Conservation (phyloP, 1,140 invertebrate species). For the Pissodes strobi region DNA sequence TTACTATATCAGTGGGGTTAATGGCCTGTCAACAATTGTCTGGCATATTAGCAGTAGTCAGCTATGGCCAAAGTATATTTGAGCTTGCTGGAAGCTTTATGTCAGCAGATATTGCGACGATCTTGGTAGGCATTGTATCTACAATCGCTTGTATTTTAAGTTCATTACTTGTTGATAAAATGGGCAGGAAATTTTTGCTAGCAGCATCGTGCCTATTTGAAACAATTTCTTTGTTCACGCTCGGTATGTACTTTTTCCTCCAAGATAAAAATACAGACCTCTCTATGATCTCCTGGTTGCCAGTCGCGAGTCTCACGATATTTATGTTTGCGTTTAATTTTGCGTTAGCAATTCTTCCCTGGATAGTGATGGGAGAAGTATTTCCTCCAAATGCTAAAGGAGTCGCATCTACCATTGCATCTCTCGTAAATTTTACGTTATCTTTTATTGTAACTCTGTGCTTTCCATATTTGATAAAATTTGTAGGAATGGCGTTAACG, state of each 20-base stretch:
- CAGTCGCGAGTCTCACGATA: conserved; percentile 35
- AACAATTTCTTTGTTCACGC: conserved; percentile 42
- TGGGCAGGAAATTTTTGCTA: conserved; percentile 72
- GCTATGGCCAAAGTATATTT: no score
- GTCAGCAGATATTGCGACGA: conserved; percentile 39
- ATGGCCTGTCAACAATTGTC: no score
- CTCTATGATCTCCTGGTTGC: conserved; percentile 38
- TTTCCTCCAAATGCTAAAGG: conserved; percentile 78
- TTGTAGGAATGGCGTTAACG: conserved; percentile 66
- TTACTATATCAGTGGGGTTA: no score
- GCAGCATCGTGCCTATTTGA: conserved; percentile 69
- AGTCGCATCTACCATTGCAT: conserved; percentile 68
- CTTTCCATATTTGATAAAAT: conserved; percentile 64
- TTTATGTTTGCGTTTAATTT: conserved; percentile 42
- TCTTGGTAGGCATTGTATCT: conserved; percentile 24
- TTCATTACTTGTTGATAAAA: conserved; percentile 44
- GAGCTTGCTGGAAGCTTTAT: conserved; percentile 64
- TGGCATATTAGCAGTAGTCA: no score
- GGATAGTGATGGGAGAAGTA: conserved; percentile 82
- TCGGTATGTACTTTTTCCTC: conserved; percentile 33
- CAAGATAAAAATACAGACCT: conserved; percentile 8
- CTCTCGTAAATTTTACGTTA: conserved; percentile 74
- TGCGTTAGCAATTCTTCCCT: conserved; percentile 79
- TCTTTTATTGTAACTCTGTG: conserved; percentile 78
- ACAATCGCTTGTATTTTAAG: conserved; percentile 5